Conservation (phyloP, 2,113 vertebrate genomes). For the Chitala chitala region DNA sequence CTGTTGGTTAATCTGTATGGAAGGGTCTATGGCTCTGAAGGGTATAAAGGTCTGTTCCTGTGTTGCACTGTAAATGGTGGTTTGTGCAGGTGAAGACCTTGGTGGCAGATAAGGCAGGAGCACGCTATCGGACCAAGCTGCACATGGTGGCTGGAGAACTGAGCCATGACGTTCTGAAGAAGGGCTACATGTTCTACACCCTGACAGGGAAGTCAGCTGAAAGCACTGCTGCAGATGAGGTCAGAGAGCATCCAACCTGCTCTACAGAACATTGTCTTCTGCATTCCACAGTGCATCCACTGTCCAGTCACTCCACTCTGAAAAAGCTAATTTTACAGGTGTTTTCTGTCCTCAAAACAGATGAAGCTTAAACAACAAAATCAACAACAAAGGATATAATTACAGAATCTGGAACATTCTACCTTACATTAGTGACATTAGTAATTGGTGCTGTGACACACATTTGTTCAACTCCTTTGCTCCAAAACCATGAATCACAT, state of each 20-base stretch:
- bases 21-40: background rate
- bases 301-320: background rate
- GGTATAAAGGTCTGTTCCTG: background rate
- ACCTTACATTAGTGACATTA: background rate
- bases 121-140: slow-evolving; percentile 75
- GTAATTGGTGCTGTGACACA: background rate
- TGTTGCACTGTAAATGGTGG: background rate
- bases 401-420: background rate
- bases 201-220: slow-evolving; percentile 76
- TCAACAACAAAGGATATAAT: background rate
- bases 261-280: no score
- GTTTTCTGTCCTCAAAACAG: no score
- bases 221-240: slow-evolving; percentile 58
- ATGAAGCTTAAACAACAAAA: background rate
- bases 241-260: no score
- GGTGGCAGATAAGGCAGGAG: slow-evolving; percentile 52
- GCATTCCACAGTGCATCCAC: no score
- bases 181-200: slow-evolving; percentile 66
- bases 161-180: slow-evolving; percentile 60
- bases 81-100: slow-evolving; percentile 64
- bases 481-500: background rate
- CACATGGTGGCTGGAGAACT: slow-evolving; percentile 79
- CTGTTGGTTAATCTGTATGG: background rate
- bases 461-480: background rate
- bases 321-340: no score